Evolutionary conservation across 2,888 invertebrate species (phyloP).

Genomic region (Papilio gigon): DNA sequence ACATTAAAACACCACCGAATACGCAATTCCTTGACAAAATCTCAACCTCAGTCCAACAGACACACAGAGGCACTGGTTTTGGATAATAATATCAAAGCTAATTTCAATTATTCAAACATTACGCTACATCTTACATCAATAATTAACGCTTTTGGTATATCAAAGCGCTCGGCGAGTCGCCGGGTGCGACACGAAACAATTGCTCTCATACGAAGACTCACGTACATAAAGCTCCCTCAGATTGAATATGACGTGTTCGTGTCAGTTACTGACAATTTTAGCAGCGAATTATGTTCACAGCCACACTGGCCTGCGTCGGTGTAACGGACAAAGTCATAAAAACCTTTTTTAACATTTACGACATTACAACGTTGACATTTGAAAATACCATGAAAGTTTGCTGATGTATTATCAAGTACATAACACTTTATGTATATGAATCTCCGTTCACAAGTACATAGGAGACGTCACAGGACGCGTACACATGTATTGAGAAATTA

Average conservation of each 20-base stretch:
- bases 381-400: too few species aligned
- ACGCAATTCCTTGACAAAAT: constrained; percentile 58
- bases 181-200: constrained; percentile 14
- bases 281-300: too few species aligned
- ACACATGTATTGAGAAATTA: too few species aligned
- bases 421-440: constrained; percentile 4
- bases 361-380: too few species aligned
- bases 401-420: too few species aligned
- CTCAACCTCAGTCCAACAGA: constrained; percentile 65
- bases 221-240: not conserved
- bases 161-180: constrained; percentile 50
- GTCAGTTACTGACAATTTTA: too few species aligned
- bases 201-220: not conserved
- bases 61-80: constrained; percentile 78
- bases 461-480: constrained; percentile 52
- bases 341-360: too few species aligned
- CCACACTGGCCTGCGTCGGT: too few species aligned
- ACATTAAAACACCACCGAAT: constrained; percentile 44
- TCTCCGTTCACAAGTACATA: not conserved
- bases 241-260: not conserved
- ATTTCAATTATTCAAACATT: constrained; percentile 58
- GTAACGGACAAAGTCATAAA: too few species aligned
- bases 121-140: constrained; percentile 65
- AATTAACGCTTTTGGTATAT: constrained; percentile 47
- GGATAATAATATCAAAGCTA: constrained; percentile 79